Evolutionary conservation across 92 coral and sea anemone genomes (phyloP).

Genomic region (Anthopleura xanthogrammica): DNA sequence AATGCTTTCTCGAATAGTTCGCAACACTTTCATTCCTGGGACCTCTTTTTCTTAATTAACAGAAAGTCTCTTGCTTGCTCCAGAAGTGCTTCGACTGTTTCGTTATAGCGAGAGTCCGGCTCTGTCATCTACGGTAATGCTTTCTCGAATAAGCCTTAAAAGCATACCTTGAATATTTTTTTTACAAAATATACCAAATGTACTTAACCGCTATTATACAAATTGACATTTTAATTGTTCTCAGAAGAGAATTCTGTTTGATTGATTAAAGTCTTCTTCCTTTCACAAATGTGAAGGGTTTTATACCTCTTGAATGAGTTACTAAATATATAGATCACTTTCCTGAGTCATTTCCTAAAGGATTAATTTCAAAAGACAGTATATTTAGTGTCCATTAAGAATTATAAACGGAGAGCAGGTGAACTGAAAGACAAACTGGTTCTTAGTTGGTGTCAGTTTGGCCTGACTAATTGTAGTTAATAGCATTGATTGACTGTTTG

Average conservation of each 20-base stretch:
- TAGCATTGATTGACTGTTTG: background rate
- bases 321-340: background rate
- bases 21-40: background rate
- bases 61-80: too few relatives aligned
- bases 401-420: background rate
- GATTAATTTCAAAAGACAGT: background rate
- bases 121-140: too few relatives aligned
- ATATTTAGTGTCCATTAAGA: background rate
- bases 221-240: too few relatives aligned
- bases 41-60: too few relatives aligned
- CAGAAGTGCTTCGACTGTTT: too few relatives aligned
- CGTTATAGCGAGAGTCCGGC: too few relatives aligned
- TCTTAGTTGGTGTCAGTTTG: background rate
- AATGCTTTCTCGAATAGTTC: too few relatives aligned
- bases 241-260: background rate
- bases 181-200: too few relatives aligned
- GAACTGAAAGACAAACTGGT: background rate
- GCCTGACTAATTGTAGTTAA: background rate
- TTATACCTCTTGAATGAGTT: background rate
- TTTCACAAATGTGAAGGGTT: background rate
- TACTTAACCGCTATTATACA: too few relatives aligned
- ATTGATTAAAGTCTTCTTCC: background rate
- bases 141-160: too few relatives aligned
- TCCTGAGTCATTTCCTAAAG: background rate
- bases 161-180: too few relatives aligned